Percentiles rank a stretch among this genome's conserved stretches.
phyloP scores from a whole-genome alignment of 1,140 invertebrate species.

The Palaemon carinicauda region DNA sequence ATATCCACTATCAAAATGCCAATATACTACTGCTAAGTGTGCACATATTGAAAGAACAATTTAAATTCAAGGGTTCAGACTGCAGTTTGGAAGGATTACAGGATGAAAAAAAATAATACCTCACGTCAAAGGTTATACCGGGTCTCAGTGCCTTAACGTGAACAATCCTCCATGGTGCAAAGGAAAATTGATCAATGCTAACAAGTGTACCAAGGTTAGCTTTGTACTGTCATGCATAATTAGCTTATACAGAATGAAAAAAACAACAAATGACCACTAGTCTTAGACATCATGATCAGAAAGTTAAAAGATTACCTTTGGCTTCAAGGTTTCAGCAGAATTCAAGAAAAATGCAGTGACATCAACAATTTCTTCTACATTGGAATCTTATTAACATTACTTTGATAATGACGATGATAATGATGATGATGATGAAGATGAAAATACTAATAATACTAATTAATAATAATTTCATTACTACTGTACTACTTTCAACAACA shows the following conservation, averaged over 20 bases:
- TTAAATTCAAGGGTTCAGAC: no score
- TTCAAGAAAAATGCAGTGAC: conserved; percentile 24
- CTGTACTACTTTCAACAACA: no score
- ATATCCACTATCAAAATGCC: no score
- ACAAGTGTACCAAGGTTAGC: conserved; percentile 10
- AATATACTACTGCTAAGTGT: no score
- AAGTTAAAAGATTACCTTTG: conserved; percentile 9
- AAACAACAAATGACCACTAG: neutral
- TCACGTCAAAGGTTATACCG: conserved; percentile 48
- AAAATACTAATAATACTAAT: no score
- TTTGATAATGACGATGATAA: no score
- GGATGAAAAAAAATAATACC: conserved; percentile 33
- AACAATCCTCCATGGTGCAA: conserved; percentile 54
- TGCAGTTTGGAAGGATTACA: neutral
- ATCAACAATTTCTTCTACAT: conserved; percentile 16
- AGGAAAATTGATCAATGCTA: conserved; percentile 42
- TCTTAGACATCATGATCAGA: neutral
- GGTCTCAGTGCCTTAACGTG: conserved; percentile 51
- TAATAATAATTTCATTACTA: no score
- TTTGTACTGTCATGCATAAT: conserved; percentile 29
- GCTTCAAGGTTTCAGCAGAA: conserved; percentile 9
- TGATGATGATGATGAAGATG: no score
- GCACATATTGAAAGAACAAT: no score
- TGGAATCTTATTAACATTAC: neutral
- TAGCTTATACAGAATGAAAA: neutral